Conservation (phyloP, 1,140 invertebrate species). For the Drosophila littoralis region DNA sequence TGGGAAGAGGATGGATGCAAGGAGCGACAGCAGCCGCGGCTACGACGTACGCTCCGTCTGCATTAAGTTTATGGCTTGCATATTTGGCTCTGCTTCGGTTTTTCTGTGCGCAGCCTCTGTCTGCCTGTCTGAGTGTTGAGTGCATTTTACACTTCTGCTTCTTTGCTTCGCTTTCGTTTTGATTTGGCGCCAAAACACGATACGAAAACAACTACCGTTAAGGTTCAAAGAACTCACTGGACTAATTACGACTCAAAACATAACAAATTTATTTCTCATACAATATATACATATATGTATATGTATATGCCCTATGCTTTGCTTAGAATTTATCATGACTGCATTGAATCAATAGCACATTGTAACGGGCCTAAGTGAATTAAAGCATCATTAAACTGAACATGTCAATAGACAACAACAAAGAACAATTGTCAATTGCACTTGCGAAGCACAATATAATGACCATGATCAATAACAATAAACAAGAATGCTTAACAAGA, state of each 20-base stretch:
- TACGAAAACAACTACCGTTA: slow-evolving; percentile 61
- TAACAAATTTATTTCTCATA: slow-evolving; percentile 58
- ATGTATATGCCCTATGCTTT: slow-evolving; percentile 21
- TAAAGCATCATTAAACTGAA: slow-evolving; percentile 52
- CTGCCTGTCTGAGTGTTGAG: slow-evolving; percentile 24
- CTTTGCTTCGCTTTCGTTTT: slow-evolving; percentile 56
- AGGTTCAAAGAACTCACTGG: slow-evolving; percentile 76
- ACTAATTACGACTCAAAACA: slow-evolving; percentile 73
- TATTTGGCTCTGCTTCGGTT: slow-evolving; percentile 34
- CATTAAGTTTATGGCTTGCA: slow-evolving; percentile 27
- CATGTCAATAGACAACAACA: slow-evolving; percentile 63
- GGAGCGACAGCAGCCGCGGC: slow-evolving; percentile 18
- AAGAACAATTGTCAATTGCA: slow-evolving; percentile 52
- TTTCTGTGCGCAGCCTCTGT: slow-evolving; percentile 48
- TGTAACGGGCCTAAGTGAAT: slow-evolving; percentile 32
- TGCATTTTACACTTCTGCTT: slow-evolving; percentile 49
- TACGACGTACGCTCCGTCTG: slow-evolving; percentile 20
- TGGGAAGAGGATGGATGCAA: slow-evolving; percentile 18
- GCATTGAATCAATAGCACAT: slow-evolving; percentile 69
- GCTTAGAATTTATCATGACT: slow-evolving; percentile 70
- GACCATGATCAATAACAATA: slow-evolving; percentile 30
- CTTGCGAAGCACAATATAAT: slow-evolving; percentile 54
- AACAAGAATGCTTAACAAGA: slow-evolving; percentile 4
- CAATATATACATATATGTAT: slow-evolving; percentile 8
- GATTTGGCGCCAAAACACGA: slow-evolving; percentile 74